phyloP scores from a whole-genome alignment of 2,888 invertebrate genomes.

The Callinectes sapidus region DNA sequence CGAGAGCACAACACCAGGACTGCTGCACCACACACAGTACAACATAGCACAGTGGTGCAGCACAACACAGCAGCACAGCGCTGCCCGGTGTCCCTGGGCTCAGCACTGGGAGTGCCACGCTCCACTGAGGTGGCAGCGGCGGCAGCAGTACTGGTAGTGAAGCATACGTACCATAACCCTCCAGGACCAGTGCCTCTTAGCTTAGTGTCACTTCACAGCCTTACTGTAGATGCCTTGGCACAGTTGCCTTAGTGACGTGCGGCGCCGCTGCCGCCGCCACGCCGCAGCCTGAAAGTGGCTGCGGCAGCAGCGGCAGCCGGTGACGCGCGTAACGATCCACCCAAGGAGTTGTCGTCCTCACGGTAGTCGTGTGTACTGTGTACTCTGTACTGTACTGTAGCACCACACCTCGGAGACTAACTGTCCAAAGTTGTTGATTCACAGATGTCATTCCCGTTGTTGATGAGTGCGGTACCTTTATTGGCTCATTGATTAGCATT shows the following conservation, averaged over 20 bases:
- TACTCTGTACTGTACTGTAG: background rate
- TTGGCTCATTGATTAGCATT: constrained; percentile 44
- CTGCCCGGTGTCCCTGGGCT: background rate
- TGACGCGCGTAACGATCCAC: background rate
- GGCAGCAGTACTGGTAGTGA: constrained; percentile 32
- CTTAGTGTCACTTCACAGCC: constrained; percentile 65
- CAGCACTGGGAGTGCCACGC: background rate
- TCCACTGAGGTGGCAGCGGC: background rate
- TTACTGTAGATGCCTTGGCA: constrained; percentile 67
- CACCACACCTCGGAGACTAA: constrained; percentile 9
- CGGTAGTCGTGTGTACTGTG: constrained; percentile 38
- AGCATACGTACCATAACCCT: constrained; percentile 50
- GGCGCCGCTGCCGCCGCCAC: background rate
- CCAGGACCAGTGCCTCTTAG: constrained; percentile 68
- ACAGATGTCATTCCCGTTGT: constrained; percentile 44
- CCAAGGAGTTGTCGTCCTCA: constrained; percentile 54
- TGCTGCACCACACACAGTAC: background rate
- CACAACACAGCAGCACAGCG: background rate
- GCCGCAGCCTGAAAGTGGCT: background rate
- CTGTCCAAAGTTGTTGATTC: constrained; percentile 33
- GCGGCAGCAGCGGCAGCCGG: background rate
- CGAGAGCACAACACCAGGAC: background rate
- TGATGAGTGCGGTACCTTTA: constrained; percentile 44
- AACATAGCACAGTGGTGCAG: background rate
- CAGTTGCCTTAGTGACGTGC: constrained; percentile 60